phyloP scores from a whole-genome alignment of 30 jellyfish, hydroid and myxozoan genomes.

The Hydra vulgaris region DNA sequence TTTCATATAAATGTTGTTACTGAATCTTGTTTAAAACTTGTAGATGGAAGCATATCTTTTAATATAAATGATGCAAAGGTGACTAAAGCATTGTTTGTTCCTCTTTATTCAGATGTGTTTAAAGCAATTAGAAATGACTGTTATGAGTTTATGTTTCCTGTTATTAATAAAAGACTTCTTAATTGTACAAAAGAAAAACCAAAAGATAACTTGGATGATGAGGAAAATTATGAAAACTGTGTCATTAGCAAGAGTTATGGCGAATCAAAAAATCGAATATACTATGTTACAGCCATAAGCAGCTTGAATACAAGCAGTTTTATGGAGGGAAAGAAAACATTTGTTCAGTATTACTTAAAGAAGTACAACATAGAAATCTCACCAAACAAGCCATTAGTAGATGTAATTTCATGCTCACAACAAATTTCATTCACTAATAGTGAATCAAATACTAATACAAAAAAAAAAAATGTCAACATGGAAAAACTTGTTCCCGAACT shows the following conservation, averaged over 20 bases:
- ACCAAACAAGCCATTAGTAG: conserved; percentile 31
- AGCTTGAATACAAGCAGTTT: neutral
- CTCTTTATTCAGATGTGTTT: no score
- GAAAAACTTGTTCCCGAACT: conserved; percentile 50
- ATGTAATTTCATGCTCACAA: conserved; percentile 25
- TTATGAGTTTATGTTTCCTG: no score
- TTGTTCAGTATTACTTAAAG: conserved; percentile 37
- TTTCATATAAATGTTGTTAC: no score
- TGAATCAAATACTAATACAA: conserved; percentile 1
- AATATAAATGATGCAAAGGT: no score
- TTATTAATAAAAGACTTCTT: no score
- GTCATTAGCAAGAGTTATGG: conserved; percentile 39
- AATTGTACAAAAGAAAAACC: no score
- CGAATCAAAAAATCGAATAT: neutral
- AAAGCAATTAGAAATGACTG: no score
- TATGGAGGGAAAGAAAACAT: conserved; percentile 36
- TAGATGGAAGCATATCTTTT: no score
- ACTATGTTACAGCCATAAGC: conserved; percentile 30
- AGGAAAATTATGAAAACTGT: conserved; percentile 17
- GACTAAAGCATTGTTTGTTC: no score
- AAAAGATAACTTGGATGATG: no score
- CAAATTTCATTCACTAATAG: conserved; percentile 26
- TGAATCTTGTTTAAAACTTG: no score
- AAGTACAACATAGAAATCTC: conserved; percentile 26
- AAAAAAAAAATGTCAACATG: neutral